Evolutionary conservation across 1,140 invertebrate genomes (phyloP), one percentile per base, ranked within the genome.

Genomic region (Coenobita brevimanus): DNA sequence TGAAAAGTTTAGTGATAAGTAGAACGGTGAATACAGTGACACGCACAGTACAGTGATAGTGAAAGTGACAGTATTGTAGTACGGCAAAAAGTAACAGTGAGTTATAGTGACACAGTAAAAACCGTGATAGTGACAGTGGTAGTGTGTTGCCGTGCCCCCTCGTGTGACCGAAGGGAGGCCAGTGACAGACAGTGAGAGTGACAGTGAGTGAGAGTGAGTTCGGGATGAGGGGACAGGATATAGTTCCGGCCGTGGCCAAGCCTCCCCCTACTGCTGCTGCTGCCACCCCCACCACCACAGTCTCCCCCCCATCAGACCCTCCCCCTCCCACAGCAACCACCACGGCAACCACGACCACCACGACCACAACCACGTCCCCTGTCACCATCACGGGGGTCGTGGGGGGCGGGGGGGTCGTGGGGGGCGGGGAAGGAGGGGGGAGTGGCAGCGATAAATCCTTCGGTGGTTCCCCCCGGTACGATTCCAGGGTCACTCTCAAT

Each of bases 171-270:
- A 33, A 73, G 38, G n/a, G 69, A 41, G 69, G 10, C 21, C 4
- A 36, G 38, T 30, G 30, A 73, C n/a, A 24, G 43, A 57, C 17
- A 50, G 13, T 24, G 43, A 30, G 50, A 57, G 38, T 10, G 38
- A 73, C 17, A n/a, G 69, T 30, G 38, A 41, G n/a, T 4, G 69
- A 33, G 69, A 73, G 33, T 17, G 43, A 36, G 76, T 15, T 15
- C 21, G 43, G 3, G 8, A 82, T 82, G 80, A 36, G 80, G 3
- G 80, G 62, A 13, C 80, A 82, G 41, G 80, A 71, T 54, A 82
- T 30, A 24, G 41, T 33, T 10, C 33, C 64, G 0, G 64, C 4
- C 0, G 80, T 38, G 43, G 38, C 43, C 17, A 36, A 82, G 43
- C 17, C 41, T 30, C 62, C 80, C 80, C 17, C 80, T 27, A 82